Evolutionary conservation across 2,888 invertebrate genomes (phyloP).

Genomic region (Xylota segnis): DNA sequence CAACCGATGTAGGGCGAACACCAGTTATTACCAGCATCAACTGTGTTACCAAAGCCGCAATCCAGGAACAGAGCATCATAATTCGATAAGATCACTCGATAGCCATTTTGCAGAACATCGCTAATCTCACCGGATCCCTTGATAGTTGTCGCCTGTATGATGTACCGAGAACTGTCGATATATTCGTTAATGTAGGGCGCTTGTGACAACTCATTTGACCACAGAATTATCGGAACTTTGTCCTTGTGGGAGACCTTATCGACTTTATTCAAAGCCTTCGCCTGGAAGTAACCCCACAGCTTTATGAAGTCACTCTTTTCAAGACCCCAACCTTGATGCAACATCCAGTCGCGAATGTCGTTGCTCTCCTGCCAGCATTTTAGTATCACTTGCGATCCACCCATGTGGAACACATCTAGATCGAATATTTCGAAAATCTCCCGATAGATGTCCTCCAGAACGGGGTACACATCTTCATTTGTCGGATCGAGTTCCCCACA

Average conservation of each 20-base stretch:
- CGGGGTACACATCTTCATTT: constrained; percentile 88
- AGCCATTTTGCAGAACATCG: constrained; percentile 87
- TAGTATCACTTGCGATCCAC: constrained; percentile 89
- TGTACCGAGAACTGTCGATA: constrained; percentile 89
- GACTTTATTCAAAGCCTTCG: constrained; percentile 72
- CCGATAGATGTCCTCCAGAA: constrained; percentile 88
- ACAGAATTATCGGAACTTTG: constrained; percentile 88
- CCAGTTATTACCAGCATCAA: constrained; percentile 91
- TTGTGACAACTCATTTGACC: constrained; percentile 91
- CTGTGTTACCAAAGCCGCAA: constrained; percentile 92
- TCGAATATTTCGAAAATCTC: constrained; percentile 87
- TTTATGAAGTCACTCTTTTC: constrained; percentile 86
- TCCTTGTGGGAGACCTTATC: constrained; percentile 81
- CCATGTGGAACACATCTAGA: constrained; percentile 92
- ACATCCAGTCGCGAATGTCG: constrained; percentile 88
- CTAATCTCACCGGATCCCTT: constrained; percentile 87
- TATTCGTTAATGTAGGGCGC: constrained; percentile 87
- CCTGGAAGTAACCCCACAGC: constrained; percentile 90
- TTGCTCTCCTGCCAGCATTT: constrained; percentile 90
- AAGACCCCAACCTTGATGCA: constrained; percentile 86
- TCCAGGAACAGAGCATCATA: constrained; percentile 93
- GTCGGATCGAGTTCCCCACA: constrained; percentile 91
- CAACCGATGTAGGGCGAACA: constrained; percentile 94
- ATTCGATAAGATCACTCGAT: constrained; percentile 90
- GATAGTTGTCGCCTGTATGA: constrained; percentile 91